A percentile compares a stretch with the other conserved stretches of the same genome.
Evolutionary conservation across 2,113 vertebrate species (phyloP).

Genomic region (Girardinichthys multiradiatus): DNA sequence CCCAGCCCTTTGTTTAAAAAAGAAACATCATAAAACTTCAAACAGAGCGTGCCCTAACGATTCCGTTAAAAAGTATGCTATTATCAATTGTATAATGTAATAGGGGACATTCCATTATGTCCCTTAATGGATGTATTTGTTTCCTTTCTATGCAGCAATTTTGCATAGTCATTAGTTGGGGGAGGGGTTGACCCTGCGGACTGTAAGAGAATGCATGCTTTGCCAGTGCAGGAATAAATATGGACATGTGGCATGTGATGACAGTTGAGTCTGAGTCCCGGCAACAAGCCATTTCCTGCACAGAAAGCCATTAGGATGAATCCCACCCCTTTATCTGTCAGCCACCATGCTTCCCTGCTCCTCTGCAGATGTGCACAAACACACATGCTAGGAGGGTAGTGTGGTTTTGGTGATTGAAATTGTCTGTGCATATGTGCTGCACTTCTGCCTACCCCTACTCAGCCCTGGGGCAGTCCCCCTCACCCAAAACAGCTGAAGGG

Average conservation of each 20-base stretch:
- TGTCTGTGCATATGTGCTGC: slow-evolving; percentile 58
- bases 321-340: slow-evolving; percentile 23
- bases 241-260: slow-evolving; percentile 39
- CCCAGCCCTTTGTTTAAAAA: neutral
- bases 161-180: slow-evolving; percentile 58
- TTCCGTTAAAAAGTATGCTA: neutral
- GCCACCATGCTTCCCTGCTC: slow-evolving; percentile 52
- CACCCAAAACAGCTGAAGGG: slow-evolving; percentile 51
- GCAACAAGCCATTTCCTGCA: slow-evolving; percentile 70
- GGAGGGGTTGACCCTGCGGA: slow-evolving; percentile 26
- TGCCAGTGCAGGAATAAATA: slow-evolving; percentile 46
- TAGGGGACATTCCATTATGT: slow-evolving; percentile 15
- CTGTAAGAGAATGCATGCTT: slow-evolving; percentile 43
- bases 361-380: slow-evolving; percentile 76
- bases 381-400: slow-evolving; percentile 23
- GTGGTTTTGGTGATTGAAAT: slow-evolving; percentile 47
- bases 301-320: slow-evolving; percentile 52
- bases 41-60: neutral
- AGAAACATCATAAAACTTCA: neutral
- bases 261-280: slow-evolving; percentile 58
- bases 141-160: slow-evolving; percentile 23
- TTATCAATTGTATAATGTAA: slow-evolving; percentile 6
- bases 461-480: slow-evolving; percentile 60
- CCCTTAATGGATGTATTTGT: slow-evolving; percentile 8
- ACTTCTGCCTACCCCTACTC: slow-evolving; percentile 54